Evolutionary conservation across 2,797 vertebrate species (phyloP).

Genomic region (Diceros bicornis): DNA sequence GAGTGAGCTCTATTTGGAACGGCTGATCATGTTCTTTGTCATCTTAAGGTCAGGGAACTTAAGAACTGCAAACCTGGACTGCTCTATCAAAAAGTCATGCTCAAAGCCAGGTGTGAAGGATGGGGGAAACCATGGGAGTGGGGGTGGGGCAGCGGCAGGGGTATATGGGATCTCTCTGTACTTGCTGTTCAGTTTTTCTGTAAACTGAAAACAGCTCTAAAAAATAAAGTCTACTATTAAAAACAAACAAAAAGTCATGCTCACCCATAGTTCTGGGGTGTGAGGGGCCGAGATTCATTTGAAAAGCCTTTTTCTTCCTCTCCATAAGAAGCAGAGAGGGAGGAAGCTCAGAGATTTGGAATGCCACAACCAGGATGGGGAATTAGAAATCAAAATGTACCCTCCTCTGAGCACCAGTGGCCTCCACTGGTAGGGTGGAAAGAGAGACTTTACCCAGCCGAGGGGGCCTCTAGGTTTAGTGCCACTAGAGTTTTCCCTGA

Average conservation of each 20-base stretch:
- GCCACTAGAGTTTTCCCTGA: not conserved
- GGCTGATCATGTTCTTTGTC: not conserved
- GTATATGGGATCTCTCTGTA: not conserved
- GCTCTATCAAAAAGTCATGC: not conserved
- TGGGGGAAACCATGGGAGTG: fast-evolving
- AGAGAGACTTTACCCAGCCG: not conserved
- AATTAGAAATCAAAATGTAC: not conserved
- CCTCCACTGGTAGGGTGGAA: not conserved
- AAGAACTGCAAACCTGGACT: not conserved
- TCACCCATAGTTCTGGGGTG: not conserved
- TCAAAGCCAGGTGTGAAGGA: not conserved
- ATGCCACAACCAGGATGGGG: not conserved
- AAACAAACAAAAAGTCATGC: not conserved
- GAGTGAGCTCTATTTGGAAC: not conserved
- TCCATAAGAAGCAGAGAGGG: not conserved
- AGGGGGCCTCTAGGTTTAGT: not conserved
- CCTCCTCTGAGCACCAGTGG: not conserved
- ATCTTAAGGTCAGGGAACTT: not conserved
- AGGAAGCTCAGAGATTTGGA: not conserved
- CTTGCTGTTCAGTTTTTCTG: not conserved
- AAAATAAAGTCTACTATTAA: not conserved
- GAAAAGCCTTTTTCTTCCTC: not conserved
- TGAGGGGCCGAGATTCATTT: not conserved
- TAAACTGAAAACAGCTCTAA: not conserved
- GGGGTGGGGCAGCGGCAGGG: fast-evolving